These are phyloP conservation scores for Pseudopleuronectes americanus DNA, from an alignment of 2,797 vertebrate genomes.

Conservation along the genomic window DNA sequence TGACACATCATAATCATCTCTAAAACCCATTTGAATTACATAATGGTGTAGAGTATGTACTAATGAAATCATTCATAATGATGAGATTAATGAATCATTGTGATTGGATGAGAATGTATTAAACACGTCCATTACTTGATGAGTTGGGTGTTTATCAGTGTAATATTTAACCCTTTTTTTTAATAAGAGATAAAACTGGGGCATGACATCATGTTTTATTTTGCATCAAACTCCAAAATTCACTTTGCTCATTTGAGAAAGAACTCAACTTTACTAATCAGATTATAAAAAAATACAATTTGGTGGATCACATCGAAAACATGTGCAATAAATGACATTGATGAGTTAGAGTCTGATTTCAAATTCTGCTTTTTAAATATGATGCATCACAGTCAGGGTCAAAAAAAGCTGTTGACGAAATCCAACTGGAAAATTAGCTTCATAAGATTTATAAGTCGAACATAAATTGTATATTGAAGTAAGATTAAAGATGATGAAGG, in stretches of 20 bases:
- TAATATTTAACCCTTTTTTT: slow-evolving; percentile 3
- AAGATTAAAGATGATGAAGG: not conserved
- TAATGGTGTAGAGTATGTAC: slow-evolving; percentile 19
- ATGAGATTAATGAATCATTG: slow-evolving; percentile 28
- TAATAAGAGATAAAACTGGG: not conserved
- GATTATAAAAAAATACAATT: not conserved
- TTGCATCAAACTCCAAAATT: not conserved
- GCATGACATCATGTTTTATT: slow-evolving; percentile 18
- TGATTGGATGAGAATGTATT: slow-evolving; percentile 33
- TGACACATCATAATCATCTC: slow-evolving; percentile 30
- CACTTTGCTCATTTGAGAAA: not conserved
- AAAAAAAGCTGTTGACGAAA: not conserved
- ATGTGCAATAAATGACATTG: no score
- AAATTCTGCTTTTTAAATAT: slow-evolving; percentile 1
- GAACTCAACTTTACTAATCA: not conserved
- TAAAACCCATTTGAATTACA: slow-evolving; percentile 18
- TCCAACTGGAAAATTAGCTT: not conserved
- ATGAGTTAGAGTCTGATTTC: no score
- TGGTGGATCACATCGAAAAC: not conserved
- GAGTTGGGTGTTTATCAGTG: slow-evolving; percentile 22
- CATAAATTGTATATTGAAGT: not conserved
- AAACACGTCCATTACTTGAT: slow-evolving; percentile 30
- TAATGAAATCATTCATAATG: slow-evolving; percentile 22
- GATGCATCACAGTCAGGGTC: not conserved
- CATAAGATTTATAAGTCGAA: not conserved